These are phyloP conservation scores for Limnodromus scolopaceus DNA, from an alignment of 2,797 vertebrate species.

Conservation along the genomic window DNA sequence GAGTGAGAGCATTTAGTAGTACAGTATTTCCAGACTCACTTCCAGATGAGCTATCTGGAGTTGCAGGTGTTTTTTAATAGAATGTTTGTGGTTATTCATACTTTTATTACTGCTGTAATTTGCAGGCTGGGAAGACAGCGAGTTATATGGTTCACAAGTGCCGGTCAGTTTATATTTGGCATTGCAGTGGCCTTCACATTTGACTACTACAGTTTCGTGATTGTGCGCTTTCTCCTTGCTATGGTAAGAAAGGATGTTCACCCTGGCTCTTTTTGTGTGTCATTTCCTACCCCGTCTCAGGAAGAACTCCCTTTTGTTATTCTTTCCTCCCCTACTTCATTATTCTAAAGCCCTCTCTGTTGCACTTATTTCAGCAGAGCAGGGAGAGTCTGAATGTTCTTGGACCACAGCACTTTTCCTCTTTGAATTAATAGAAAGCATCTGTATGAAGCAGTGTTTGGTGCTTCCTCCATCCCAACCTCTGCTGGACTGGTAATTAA, in stretches of 20 bases:
- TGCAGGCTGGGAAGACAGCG: conserved; percentile 87
- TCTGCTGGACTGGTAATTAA: conserved; percentile 70
- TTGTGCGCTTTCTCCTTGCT: conserved; percentile 89
- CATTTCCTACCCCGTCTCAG: conserved; percentile 36
- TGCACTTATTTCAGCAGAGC: conserved; percentile 71
- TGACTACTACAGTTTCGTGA: conserved; percentile 89
- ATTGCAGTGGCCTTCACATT: conserved; percentile 85
- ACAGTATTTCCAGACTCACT: not conserved
- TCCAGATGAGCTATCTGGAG: not conserved
- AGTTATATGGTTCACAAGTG: conserved; percentile 88
- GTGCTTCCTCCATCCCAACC: conserved; percentile 63
- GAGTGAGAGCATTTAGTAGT: not conserved
- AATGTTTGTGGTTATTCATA: not conserved
- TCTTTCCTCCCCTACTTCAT: conserved; percentile 20
- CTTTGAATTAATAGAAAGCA: conserved; percentile 67
- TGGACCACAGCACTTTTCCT: conserved; percentile 63
- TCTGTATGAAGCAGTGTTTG: conserved; percentile 63
- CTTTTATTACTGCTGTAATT: conserved; percentile 8
- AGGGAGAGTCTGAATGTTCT: conserved; percentile 66
- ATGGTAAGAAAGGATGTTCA: conserved; percentile 83
- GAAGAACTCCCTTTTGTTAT: conserved; percentile 40
- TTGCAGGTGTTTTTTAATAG: not conserved
- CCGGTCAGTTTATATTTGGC: conserved; percentile 88
- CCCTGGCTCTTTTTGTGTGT: not conserved
- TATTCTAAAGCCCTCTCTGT: conserved; percentile 65